phyloP scores from a whole-genome alignment of 2,888 invertebrate genomes.

The Heliconius ismenius region DNA sequence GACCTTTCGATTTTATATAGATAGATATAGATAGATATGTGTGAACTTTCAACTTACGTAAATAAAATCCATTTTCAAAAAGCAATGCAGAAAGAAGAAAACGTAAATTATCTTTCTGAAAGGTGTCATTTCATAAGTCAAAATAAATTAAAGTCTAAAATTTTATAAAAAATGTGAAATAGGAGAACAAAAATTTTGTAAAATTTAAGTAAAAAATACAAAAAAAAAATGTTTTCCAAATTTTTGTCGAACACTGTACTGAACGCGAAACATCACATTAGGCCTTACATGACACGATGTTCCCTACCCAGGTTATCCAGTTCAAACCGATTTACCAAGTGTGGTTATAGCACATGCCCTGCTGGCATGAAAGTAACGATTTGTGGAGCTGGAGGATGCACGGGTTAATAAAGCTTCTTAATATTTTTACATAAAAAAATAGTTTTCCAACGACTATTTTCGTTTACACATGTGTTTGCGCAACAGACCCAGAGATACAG shows the following conservation, averaged over 20 bases:
- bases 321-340: constrained; percentile 1
- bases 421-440: not conserved
- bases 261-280: not conserved
- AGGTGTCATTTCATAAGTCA: constrained; percentile 7
- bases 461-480: not conserved
- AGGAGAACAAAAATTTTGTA: constrained; percentile 23
- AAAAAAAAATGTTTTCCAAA: constrained; percentile 37
- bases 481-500: not conserved
- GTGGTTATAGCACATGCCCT: constrained; percentile 59
- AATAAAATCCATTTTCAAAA: not conserved
- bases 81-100: not conserved
- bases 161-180: constrained; percentile 1
- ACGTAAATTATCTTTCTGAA: not conserved
- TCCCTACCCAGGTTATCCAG: not conserved
- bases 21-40: too few relatives aligned
- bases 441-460: not conserved
- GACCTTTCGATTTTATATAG: too few relatives aligned
- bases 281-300: not conserved
- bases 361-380: constrained; percentile 79
- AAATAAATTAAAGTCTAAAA: not conserved
- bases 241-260: constrained; percentile 16
- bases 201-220: constrained; percentile 26
- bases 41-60: not conserved
- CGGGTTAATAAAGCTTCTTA: constrained; percentile 58
- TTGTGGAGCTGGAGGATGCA: constrained; percentile 78